These are phyloP conservation scores for Grapholita molesta DNA, from an alignment of 1,140 invertebrate species.

Conservation along the genomic window DNA sequence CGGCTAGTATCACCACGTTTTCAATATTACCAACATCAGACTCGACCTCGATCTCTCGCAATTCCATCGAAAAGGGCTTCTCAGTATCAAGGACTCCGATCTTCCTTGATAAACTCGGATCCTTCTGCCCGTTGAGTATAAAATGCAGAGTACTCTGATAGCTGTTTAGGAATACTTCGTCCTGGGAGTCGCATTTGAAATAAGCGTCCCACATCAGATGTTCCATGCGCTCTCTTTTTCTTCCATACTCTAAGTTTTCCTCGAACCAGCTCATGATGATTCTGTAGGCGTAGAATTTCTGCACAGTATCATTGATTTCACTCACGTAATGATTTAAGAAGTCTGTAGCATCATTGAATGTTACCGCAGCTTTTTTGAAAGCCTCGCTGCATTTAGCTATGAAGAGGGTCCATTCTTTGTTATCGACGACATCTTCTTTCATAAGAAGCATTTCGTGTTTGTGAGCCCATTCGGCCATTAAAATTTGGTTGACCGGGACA, in stretches of 20 bases:
- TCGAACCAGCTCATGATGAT: conserved; percentile 78
- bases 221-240: conserved; percentile 70
- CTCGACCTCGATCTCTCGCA: conserved; percentile 69
- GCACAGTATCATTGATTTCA: conserved; percentile 62
- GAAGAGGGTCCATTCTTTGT: conserved; percentile 70
- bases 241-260: conserved; percentile 62
- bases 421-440: conserved; percentile 52
- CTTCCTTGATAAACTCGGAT: conserved; percentile 42
- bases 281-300: conserved; percentile 77
- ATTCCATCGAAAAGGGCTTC: conserved; percentile 55
- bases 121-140: conserved; percentile 57
- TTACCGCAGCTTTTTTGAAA: conserved; percentile 78
- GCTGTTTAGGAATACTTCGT: conserved; percentile 51
- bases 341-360: conserved; percentile 73
- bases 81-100: conserved; percentile 39
- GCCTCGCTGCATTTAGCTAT: conserved; percentile 79
- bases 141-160: conserved; percentile 60
- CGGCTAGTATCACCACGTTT: conserved; percentile 51
- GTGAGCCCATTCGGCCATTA: conserved; percentile 76
- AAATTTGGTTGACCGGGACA: conserved; percentile 72
- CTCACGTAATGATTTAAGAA: conserved; percentile 78
- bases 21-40: conserved; percentile 69
- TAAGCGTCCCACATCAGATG: conserved; percentile 77
- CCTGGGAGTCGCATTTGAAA: conserved; percentile 50
- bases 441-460: conserved; percentile 52